phyloP scores from a whole-genome alignment of 92 coral and sea anemone species.

The Zoanthus sansibaricus region DNA sequence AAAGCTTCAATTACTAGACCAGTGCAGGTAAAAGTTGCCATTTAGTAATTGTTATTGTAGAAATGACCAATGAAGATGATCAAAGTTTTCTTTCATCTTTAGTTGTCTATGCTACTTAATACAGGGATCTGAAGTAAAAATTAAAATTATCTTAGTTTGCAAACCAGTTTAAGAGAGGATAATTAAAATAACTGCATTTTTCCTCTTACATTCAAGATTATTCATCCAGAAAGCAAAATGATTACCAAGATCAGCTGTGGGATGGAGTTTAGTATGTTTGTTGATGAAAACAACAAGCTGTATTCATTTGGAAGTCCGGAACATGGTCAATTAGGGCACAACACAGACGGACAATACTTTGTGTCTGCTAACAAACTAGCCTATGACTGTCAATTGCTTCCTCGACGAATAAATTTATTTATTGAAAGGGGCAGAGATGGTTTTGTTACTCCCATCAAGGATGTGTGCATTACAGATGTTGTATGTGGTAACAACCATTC shows the following conservation, averaged over 20 bases:
- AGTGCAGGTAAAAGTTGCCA: constrained; percentile 68
- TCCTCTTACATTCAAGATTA: constrained; percentile 47
- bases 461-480: constrained; percentile 71
- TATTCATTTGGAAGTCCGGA: constrained; percentile 95
- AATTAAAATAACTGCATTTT: not conserved
- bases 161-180: not conserved
- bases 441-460: constrained; percentile 73
- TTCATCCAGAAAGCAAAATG: constrained; percentile 82
- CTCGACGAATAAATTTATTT: constrained; percentile 77
- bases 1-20: constrained; percentile 78
- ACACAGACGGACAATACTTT: constrained; percentile 91
- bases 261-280: constrained; percentile 86
- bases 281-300: constrained; percentile 74
- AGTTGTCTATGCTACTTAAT: too few species aligned
- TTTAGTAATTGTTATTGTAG: too few species aligned
- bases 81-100: too few species aligned
- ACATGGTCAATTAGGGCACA: constrained; percentile 85
- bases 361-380: constrained; percentile 85
- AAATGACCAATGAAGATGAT: too few species aligned
- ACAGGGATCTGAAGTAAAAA: too few species aligned
- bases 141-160: too few species aligned
- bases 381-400: constrained; percentile 81
- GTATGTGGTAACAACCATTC: constrained; percentile 84
- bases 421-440: constrained; percentile 86
- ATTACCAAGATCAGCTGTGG: constrained; percentile 78